Evolutionary conservation across 2,888 invertebrate genomes (phyloP), one percentile per base, ranked within the genome.

Genomic region (Penaeus monodon): DNA sequence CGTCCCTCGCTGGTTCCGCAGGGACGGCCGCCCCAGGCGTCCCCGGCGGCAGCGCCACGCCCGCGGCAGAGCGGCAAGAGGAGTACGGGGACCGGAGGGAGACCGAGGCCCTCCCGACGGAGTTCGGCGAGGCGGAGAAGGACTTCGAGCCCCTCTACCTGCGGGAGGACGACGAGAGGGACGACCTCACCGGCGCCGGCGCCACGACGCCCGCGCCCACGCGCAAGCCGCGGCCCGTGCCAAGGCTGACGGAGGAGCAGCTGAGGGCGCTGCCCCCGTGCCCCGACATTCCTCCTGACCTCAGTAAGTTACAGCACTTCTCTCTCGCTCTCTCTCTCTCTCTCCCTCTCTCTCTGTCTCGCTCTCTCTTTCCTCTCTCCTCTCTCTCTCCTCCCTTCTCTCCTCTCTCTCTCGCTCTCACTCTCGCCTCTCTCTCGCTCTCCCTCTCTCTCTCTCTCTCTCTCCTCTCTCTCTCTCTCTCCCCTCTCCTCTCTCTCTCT

Each of bases 261-360:
- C 79, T 88, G 20, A 44, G 76, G 29, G 57, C 74, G n/a, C 76
- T 88, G 10, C 81, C 88, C 20, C 24, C 80, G 14, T 88, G 88
- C 33, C 88, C 88, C 20, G 88, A 88, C 38, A 88, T 88, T 57
- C 88, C 88, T 33, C 84, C 88, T 22, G 84, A 77, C n/a, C 68
- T 88, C 20, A 17, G 88, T 88, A 74, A 88, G 88, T 82, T 0
- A 38, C 4, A 38, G 2, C 6, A 1, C 57, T n/a, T n/a, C n/a
- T 77, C 77, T n/a, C 49, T 20, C n/a, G 1, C n/a, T 44, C 27
- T 24, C 38, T 77, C 27, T 77, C 33, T 74, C n/a, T 74, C 33
- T 29, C 73, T 38, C 29, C 22, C 73, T 29, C 73, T 74, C 29
- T 74, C 73, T 74, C 73, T 22, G 14, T 33, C 27, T 33, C 22